Conservation (phyloP, 2,113 vertebrate species). For the Vombatus ursinus region DNA sequence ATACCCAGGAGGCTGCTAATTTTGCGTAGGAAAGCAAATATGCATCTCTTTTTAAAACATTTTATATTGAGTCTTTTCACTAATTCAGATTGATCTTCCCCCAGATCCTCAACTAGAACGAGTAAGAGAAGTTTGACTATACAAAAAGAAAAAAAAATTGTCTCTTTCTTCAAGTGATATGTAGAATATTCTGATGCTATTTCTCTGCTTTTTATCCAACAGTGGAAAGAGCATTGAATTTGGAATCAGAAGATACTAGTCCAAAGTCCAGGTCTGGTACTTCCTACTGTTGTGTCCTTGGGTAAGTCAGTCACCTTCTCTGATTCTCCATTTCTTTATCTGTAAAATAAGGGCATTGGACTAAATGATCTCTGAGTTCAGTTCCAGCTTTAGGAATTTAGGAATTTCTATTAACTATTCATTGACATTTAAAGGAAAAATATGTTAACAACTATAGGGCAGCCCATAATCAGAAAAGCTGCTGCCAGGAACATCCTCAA, state of each 20-base stretch:
- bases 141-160: neutral
- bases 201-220: neutral
- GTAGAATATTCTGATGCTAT: neutral
- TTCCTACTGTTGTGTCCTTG: neutral
- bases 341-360: neutral
- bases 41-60: neutral
- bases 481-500: neutral
- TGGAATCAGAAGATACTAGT: neutral
- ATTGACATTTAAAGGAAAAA: neutral
- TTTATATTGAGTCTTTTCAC: neutral
- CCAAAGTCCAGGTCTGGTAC: neutral
- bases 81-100: constrained; percentile 8
- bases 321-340: neutral
- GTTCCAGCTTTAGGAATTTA: neutral
- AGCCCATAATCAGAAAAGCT: neutral
- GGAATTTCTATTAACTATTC: neutral
- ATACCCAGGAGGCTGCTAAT: neutral
- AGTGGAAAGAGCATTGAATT: neutral
- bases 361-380: neutral
- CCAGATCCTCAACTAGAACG: neutral
- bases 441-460: neutral
- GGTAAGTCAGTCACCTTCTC: neutral
- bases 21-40: constrained; percentile 3
- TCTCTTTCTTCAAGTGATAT: neutral
- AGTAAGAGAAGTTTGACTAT: neutral